A percentile compares a stretch with the other conserved stretches of the same genome.
phyloP scores from a whole-genome alignment of 2,113 vertebrate species.

The Takifugu flavidus region DNA sequence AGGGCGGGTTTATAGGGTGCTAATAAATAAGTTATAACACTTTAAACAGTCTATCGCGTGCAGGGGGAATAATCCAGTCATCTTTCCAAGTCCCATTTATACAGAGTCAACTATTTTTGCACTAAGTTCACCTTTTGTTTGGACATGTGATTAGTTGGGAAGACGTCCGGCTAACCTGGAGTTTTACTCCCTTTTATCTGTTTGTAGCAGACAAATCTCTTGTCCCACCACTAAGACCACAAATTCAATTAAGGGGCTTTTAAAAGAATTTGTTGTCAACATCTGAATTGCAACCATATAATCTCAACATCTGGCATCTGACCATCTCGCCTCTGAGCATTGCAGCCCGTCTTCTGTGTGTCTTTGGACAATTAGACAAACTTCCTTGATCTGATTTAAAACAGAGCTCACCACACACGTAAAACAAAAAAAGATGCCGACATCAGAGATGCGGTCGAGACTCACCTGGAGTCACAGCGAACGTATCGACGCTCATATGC shows the following conservation, averaged over 20 bases:
- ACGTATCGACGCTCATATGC: constrained; percentile 31
- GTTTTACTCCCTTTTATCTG: too few relatives aligned
- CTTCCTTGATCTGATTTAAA: constrained; percentile 43
- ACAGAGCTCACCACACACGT: constrained; percentile 15
- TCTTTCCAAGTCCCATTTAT: too few relatives aligned
- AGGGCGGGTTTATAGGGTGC: background rate
- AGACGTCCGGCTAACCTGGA: too few relatives aligned
- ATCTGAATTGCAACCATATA: constrained; percentile 34
- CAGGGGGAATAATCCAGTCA: too few relatives aligned
- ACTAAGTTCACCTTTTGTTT: too few relatives aligned
- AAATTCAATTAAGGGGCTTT: too few relatives aligned
- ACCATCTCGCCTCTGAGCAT: constrained; percentile 41
- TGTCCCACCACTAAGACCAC: too few relatives aligned
- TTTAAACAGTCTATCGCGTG: too few relatives aligned
- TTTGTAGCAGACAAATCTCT: too few relatives aligned
- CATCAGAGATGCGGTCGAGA: constrained; percentile 42
- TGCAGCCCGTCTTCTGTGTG: constrained; percentile 8
- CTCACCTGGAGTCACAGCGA: constrained; percentile 33
- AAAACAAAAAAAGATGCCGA: constrained; percentile 3
- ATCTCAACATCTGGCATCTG: constrained; percentile 43
- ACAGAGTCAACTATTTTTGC: too few relatives aligned
- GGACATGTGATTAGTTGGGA: too few relatives aligned
- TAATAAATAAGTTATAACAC: too few relatives aligned
- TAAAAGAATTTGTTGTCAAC: background rate
- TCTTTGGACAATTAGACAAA: constrained; percentile 45